A percentile compares a stretch with the other conserved stretches of the same genome.
Evolutionary conservation across 2,113 vertebrate genomes (phyloP).

Genomic region (Phaetusa simplex): DNA sequence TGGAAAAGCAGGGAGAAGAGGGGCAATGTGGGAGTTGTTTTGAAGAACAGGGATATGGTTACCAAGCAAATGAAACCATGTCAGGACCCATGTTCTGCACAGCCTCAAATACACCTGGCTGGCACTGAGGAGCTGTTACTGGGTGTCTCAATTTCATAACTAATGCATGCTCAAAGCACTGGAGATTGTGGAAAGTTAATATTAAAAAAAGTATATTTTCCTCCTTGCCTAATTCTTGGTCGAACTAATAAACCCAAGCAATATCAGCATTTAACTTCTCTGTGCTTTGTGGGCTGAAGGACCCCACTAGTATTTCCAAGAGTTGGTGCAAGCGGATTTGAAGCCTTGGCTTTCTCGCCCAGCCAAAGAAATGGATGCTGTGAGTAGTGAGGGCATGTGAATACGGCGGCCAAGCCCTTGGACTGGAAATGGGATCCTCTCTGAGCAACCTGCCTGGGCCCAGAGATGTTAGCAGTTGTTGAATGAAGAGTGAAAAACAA

Average conservation of each 20-base stretch:
- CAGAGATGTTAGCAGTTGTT: not conserved
- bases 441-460: not conserved
- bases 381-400: fast-evolving
- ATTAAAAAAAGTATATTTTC: not conserved
- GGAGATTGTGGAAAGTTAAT: not conserved
- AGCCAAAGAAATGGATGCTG: not conserved
- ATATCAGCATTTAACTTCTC: not conserved
- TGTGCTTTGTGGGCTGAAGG: not conserved
- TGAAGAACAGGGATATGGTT: not conserved
- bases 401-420: fast-evolving
- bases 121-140: not conserved
- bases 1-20: not conserved
- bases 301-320: too few relatives aligned
- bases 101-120: not conserved
- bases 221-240: not conserved
- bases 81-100: not conserved
- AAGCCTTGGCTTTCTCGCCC: not conserved
- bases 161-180: not conserved
- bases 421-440: not conserved
- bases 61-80: not conserved
- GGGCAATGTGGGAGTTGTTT: not conserved
- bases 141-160: not conserved
- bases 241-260: not conserved
- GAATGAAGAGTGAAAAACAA: not conserved
- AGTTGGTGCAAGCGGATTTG: not conserved